Percentiles rank a stretch among this genome's conserved stretches.
phyloP scores from a whole-genome alignment of 2,888 invertebrate species.

The Drosophila peninsularis region DNA sequence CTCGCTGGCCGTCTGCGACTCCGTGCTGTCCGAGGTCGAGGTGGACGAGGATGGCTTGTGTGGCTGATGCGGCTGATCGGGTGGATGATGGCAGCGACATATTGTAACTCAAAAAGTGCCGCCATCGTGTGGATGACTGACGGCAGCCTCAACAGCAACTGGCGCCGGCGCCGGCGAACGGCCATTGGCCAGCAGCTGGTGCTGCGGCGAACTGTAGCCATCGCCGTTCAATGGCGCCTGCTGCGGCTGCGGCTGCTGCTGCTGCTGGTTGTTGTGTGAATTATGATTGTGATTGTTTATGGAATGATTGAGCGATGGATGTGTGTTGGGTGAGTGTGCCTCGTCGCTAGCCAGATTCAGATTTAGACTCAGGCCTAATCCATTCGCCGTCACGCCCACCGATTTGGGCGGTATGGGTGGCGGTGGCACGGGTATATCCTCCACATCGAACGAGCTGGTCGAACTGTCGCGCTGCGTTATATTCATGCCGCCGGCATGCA shows the following conservation, averaged over 20 bases:
- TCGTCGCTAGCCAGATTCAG: conserved; percentile 42
- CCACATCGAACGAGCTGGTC: conserved; percentile 81
- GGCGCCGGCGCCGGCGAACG: conserved; percentile 22
- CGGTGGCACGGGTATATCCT: conserved; percentile 83
- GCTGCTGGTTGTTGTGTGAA: conserved; percentile 43
- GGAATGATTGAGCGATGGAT: conserved; percentile 68
- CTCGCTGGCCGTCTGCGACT: conserved; percentile 58
- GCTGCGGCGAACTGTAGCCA: conserved; percentile 78
- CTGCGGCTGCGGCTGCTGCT: conserved; percentile 24
- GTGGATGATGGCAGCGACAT: conserved; percentile 83
- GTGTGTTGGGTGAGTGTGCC: conserved; percentile 64
- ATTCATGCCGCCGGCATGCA: conserved; percentile 59
- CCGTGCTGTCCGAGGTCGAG: conserved; percentile 66
- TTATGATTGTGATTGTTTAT: conserved; percentile 61
- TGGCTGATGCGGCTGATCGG: conserved; percentile 72
- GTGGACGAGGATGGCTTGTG: conserved; percentile 72
- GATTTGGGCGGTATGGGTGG: conserved; percentile 84
- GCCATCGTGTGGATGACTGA: conserved; percentile 77
- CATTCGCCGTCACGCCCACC: conserved; percentile 60
- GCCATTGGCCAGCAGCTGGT: conserved; percentile 32
- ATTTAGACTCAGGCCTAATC: conserved; percentile 13
- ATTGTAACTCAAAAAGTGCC: conserved; percentile 84
- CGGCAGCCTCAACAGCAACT: conserved; percentile 51
- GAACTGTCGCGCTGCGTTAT: conserved; percentile 81
- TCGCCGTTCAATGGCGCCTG: conserved; percentile 44